These are phyloP conservation scores for Bujurquina vittata DNA, from an alignment of 2,113 vertebrate genomes.

Conservation along the genomic window DNA sequence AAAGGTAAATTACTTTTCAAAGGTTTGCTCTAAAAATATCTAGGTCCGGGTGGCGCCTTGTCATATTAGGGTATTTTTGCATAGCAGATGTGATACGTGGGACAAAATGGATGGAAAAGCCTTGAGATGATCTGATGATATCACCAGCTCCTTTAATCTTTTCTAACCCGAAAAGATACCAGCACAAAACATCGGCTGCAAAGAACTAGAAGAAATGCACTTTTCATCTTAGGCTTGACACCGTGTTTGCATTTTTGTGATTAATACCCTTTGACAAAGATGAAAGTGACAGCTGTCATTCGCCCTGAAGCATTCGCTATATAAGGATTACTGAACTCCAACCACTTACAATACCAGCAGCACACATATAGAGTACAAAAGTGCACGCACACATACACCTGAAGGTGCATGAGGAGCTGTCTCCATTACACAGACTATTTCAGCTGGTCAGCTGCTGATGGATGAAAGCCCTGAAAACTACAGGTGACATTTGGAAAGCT, in stretches of 20 bases:
- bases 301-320: slow-evolving; percentile 31
- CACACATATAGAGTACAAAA: neutral
- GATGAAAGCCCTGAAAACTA: slow-evolving; percentile 56
- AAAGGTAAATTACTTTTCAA: slow-evolving; percentile 59
- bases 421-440: slow-evolving; percentile 19
- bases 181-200: neutral
- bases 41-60: slow-evolving; percentile 22
- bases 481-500: slow-evolving; percentile 72
- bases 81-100: slow-evolving; percentile 40
- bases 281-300: slow-evolving; percentile 65
- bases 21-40: slow-evolving; percentile 68
- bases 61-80: slow-evolving; percentile 53
- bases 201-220: slow-evolving; percentile 17
- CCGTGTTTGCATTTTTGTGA: slow-evolving; percentile 17
- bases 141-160: slow-evolving; percentile 43
- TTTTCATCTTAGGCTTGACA: slow-evolving; percentile 34
- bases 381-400: neutral
- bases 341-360: slow-evolving; percentile 17
- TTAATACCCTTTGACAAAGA: slow-evolving; percentile 70
- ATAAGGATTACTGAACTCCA: slow-evolving; percentile 28
- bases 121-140: slow-evolving; percentile 25
- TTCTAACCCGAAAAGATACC: slow-evolving; percentile 5
- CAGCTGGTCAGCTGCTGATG: slow-evolving; percentile 49
- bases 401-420: slow-evolving; percentile 40
- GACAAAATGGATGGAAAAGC: slow-evolving; percentile 36